Percentiles rank a stretch among this genome's conserved stretches.
Evolutionary conservation across 2,797 vertebrate genomes (phyloP).

Genomic region (Hydrocynus forskahlii): DNA sequence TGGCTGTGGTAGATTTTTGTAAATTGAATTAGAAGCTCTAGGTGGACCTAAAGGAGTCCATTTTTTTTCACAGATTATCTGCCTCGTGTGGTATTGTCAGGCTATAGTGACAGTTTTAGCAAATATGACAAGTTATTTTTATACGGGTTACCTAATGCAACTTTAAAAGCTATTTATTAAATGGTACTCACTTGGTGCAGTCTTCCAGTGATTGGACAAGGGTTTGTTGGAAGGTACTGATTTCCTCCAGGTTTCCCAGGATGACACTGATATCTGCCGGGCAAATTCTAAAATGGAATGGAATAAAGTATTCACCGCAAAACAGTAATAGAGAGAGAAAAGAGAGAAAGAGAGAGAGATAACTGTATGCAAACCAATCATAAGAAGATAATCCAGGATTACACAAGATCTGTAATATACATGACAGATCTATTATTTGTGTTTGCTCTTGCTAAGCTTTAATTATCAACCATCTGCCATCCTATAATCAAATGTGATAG

Average conservation of each 20-base stretch:
- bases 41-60: too few species aligned
- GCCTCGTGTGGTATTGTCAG: too few species aligned
- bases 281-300: conserved; percentile 78
- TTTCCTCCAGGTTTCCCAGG: conserved; percentile 95
- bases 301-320: not conserved
- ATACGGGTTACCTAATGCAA: not conserved
- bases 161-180: conserved; percentile 21
- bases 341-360: conserved; percentile 5
- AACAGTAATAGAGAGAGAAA: conserved; percentile 12
- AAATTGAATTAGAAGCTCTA: too few species aligned
- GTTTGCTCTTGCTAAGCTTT: conserved; percentile 2
- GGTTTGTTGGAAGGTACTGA: conserved; percentile 95
- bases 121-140: too few species aligned
- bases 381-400: conserved; percentile 19
- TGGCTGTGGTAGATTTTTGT: too few species aligned
- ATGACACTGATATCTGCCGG: conserved; percentile 82
- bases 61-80: too few species aligned
- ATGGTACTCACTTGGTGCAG: conserved; percentile 90
- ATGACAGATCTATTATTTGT: not conserved
- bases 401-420: conserved; percentile 12
- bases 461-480: conserved; percentile 1
- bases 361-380: conserved; percentile 34
- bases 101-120: too few species aligned
- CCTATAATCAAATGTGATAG: not conserved
- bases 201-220: conserved; percentile 97